Base-by-base conservation (phyloP, 2,888 invertebrate species). In the Xestia rhomboidea region DNA sequence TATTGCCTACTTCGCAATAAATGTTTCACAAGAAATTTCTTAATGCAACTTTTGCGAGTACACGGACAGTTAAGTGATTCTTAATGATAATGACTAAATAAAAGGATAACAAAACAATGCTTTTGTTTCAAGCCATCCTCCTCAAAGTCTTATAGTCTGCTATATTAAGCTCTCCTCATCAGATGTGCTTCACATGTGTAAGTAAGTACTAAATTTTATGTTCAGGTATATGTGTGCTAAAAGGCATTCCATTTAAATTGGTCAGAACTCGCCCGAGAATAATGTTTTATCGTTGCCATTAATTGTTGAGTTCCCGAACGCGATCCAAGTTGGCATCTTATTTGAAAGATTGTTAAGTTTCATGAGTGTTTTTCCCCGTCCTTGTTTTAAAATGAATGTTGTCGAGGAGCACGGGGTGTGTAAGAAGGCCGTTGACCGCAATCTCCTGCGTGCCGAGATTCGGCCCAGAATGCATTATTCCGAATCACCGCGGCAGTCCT, bases 401-500 rank as follows among this genome's bases (percentile, higher is more conserved):
- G 79, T 89, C 84, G 85, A 76, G 82, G 89, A 89, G 89, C 84
- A 89, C 83, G 88, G 90, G 91, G 92, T 90, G 89, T 87, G 90
- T 89, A 93, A 92, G 91, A 90, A 92, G 95, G 95, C 92, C 95
- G 91, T 90, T 93, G 96, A 94, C 96, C 95, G 91, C 93, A 84
- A 91, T 93, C 95, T 90, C 92, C 89, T 91, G 93, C 91, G 91
- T 90, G 82, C 81, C 77, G 83, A 90, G 93, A 93, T 95, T 95
- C 94, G 94, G 93, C 93, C 93, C 94, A 95, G 94, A 95, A 95
- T 95, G 94, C 93, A 93, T 95, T 93, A 95, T 93, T 92, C 90
- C 89, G 92, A 93, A 93, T 93, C 91, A 92, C 91, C 88, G 90
- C 91, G 89, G 91, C 94, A 93, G 92, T 91, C 93, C 95, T 94